Conservation (phyloP, 2,888 invertebrate genomes). For the Eueremaeus valkanovi region DNA sequence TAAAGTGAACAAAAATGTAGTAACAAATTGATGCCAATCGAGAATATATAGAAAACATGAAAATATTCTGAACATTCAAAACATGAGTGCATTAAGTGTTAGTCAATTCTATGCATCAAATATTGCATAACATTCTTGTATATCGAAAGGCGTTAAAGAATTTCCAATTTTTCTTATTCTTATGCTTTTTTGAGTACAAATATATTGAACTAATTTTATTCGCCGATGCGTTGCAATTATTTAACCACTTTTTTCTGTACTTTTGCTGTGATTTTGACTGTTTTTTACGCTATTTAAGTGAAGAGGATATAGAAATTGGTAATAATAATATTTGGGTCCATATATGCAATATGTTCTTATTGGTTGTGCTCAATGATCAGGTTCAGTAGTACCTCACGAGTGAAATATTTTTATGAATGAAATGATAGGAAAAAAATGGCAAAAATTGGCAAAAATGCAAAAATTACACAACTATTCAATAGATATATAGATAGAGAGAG, state of each 20-base stretch:
- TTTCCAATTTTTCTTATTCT: neutral
- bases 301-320: neutral
- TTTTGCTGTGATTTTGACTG: neutral
- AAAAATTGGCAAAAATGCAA: neutral
- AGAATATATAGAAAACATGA: too few relatives aligned
- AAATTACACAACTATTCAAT: neutral
- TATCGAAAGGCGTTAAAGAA: neutral
- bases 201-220: constrained; percentile 32
- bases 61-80: too few relatives aligned
- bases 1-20: neutral
- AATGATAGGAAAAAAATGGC: neutral
- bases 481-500: neutral
- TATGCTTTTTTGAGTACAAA: neutral
- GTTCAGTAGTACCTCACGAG: neutral
- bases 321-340: neutral
- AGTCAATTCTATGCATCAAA: too few relatives aligned
- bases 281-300: neutral
- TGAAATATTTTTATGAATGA: neutral
- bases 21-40: neutral
- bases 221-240: constrained; percentile 29
- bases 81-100: too few relatives aligned
- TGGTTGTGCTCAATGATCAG: constrained; percentile 3
- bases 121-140: too few relatives aligned
- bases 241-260: constrained; percentile 19
- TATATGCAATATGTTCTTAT: constrained; percentile 25